Evolutionary conservation across 2,888 invertebrate genomes (phyloP).

Genomic region (Drosophila birchii): DNA sequence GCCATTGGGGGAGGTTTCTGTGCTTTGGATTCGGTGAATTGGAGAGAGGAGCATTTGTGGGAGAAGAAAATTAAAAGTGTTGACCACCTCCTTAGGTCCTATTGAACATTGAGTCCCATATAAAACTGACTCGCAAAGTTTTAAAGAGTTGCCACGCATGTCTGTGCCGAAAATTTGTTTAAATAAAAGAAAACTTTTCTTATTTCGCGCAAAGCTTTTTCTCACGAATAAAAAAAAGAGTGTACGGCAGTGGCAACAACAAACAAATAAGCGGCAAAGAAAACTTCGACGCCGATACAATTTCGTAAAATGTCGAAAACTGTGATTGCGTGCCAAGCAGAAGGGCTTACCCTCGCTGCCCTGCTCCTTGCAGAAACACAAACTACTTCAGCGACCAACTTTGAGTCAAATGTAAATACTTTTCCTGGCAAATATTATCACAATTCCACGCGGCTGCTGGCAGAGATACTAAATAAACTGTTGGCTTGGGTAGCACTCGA

Average conservation of each 20-base stretch:
- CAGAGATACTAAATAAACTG: constrained; percentile 68
- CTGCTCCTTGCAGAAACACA: neutral
- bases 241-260: constrained; percentile 44
- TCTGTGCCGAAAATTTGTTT: constrained; percentile 69
- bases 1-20: neutral
- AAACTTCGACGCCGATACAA: constrained; percentile 79
- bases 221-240: constrained; percentile 44
- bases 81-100: constrained; percentile 7
- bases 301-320: constrained; percentile 78
- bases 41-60: neutral
- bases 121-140: constrained; percentile 40
- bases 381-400: constrained; percentile 51
- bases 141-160: constrained; percentile 59
- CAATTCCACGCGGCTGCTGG: constrained; percentile 67
- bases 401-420: constrained; percentile 82
- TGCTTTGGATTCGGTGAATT: constrained; percentile 4
- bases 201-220: constrained; percentile 67
- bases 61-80: neutral
- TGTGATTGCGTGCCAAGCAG: constrained; percentile 67
- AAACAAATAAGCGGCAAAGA: constrained; percentile 50
- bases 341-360: constrained; percentile 14
- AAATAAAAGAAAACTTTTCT: constrained; percentile 78
- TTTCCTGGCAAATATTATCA: constrained; percentile 81
- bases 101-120: neutral
- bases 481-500: constrained; percentile 20